Evolutionary conservation across 1,140 invertebrate genomes (phyloP), one percentile per base, ranked within the genome.

Genomic region (Tetramorium alpestre): DNA sequence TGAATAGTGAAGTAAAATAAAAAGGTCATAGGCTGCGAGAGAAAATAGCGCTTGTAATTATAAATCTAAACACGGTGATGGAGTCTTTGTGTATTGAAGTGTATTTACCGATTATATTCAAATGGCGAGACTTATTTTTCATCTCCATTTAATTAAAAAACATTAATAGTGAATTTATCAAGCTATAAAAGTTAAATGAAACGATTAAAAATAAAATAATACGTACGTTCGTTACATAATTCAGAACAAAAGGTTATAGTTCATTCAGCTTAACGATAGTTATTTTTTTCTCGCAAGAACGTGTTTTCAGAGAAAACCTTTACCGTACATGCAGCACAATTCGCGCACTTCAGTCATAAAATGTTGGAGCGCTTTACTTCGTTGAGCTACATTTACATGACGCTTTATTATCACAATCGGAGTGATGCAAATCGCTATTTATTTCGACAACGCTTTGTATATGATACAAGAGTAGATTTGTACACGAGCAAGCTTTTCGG

Each of bases 371-470:
- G 38, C 22, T 72, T n/a, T 44, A 51, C 28, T 47, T 69, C 16
- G 7, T 10, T 58, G 13, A 69, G 18, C 8, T 3, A 16, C 18
- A 25, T 73, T 82, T 38, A 33, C 41, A 38, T n/a, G 13, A 13
- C 51, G 25, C 25, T 73, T 47, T 60, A 73, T 82, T 82, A 38
- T 60, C 33, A 28, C 41, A 16, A 54, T 70, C 6, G 25, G 73
- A n/a, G 41, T 22, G 44, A 82, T 33, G 67, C 41, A 82, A 73
- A 33, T 47, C 51, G 25, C 16, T 33, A 47, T 70, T 70, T 56
- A 69, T 82, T 60, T 82, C 18, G 51, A 33, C 10, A 58, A 47
- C 4, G 8, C 7, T 41, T 25, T 60, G 54, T 28, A 33, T 33
- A 1, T 2, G 41, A 18, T 65, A 67, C 38, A 67, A 67, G 62